Evolutionary conservation across 2,888 invertebrate species (phyloP).

Genomic region (Brachyptera putata): DNA sequence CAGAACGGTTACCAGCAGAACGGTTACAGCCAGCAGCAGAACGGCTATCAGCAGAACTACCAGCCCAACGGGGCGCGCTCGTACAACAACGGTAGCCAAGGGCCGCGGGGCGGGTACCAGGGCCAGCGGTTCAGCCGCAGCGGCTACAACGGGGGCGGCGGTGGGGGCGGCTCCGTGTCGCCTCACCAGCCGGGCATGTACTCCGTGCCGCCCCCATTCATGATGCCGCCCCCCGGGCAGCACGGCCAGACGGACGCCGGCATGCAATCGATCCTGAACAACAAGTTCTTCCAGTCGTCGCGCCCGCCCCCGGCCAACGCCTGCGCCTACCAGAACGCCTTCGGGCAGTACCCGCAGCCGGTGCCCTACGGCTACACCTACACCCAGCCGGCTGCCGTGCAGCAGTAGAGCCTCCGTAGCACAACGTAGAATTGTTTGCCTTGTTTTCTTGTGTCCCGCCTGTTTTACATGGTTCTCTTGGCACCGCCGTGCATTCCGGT

Average conservation of each 20-base stretch:
- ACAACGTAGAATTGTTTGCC: not conserved
- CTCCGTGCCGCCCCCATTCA: conserved; percentile 43
- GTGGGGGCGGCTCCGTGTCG: conserved; percentile 37
- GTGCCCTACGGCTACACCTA: conserved; percentile 34
- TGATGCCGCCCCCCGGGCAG: conserved; percentile 42
- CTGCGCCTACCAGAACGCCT: conserved; percentile 53
- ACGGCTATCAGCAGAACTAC: conserved; percentile 2
- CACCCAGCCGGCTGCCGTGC: conserved; percentile 48
- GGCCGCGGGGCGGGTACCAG: not conserved
- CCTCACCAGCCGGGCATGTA: conserved; percentile 41
- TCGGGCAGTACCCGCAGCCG: conserved; percentile 52
- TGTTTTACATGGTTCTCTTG: not conserved
- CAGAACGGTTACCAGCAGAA: conserved; percentile 34
- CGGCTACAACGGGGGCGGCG: conserved; percentile 30
- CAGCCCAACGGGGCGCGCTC: conserved; percentile 1
- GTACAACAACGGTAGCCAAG: not conserved
- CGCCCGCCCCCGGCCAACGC: conserved; percentile 53
- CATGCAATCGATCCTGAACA: conserved; percentile 57
- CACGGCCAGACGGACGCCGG: conserved; percentile 47
- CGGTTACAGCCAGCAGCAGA: conserved; percentile 7
- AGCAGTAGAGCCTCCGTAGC: conserved; percentile 55
- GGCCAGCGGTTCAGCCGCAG: conserved; percentile 17
- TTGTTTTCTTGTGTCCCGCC: not conserved
- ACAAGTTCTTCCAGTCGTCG: conserved; percentile 70
- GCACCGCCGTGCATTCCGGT: too few relatives aligned